Conservation (phyloP, 2,888 invertebrate genomes). For the Lymantria dispar region DNA sequence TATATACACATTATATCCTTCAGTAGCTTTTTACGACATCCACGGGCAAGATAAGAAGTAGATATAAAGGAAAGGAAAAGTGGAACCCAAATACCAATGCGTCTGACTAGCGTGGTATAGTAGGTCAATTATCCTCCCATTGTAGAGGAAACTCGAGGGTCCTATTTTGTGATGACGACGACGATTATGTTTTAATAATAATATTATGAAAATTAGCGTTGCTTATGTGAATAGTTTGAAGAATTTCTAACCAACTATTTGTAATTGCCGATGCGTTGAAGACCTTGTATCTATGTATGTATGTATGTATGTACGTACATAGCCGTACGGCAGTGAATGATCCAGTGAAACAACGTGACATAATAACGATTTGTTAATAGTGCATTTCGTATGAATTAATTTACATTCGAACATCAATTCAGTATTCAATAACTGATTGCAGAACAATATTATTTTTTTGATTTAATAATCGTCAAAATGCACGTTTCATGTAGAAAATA, state of each 20-base stretch:
- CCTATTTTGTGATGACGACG: no score
- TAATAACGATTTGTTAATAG: slow-evolving; percentile 8
- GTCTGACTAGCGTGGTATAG: no score
- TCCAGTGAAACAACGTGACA: slow-evolving; percentile 4
- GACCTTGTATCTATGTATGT: neutral
- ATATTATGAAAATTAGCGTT: neutral
- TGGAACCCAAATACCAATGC: no score
- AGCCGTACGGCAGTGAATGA: neutral
- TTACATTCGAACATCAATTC: slow-evolving; percentile 1
- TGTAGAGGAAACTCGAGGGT: no score
- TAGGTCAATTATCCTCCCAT: no score
- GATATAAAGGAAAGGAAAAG: no score
- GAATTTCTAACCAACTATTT: neutral
- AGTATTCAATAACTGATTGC: slow-evolving; percentile 5
- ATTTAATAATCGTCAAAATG: slow-evolving; percentile 7
- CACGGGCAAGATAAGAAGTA: no score
- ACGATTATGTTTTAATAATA: neutral
- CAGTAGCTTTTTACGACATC: no score
- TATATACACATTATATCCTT: no score
- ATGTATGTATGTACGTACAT: neutral
- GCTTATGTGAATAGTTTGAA: neutral
- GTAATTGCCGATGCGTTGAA: slow-evolving; percentile 3
- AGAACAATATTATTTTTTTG: slow-evolving; percentile 11
- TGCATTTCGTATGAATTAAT: slow-evolving; percentile 8
- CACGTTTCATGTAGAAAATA: neutral